Percentiles rank a stretch among this genome's conserved stretches.
These are phyloP conservation scores for Phaenicophaeus curvirostris DNA, from an alignment of 2,797 vertebrate species.

Conservation along the genomic window DNA sequence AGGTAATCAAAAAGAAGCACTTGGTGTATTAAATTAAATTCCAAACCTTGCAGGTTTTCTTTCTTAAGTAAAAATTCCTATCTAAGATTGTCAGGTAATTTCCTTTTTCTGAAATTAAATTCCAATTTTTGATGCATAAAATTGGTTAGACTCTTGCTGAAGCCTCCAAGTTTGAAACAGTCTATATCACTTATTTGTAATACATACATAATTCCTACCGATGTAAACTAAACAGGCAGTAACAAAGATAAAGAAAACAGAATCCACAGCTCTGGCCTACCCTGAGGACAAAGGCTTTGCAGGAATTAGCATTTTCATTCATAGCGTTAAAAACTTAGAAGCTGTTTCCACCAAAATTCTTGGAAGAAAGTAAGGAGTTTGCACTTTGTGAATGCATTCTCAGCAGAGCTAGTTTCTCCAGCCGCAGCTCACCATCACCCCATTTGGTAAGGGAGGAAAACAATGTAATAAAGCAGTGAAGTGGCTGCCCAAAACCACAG, in stretches of 20 bases:
- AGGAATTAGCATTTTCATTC: not conserved
- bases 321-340: not conserved
- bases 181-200: not conserved
- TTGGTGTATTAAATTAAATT: not conserved
- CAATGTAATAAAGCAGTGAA: not conserved
- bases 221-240: not conserved
- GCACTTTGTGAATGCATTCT: not conserved
- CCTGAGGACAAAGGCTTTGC: not conserved
- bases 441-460: not conserved
- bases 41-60: not conserved
- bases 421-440: not conserved
- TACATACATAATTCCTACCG: not conserved
- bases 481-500: not conserved
- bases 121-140: not conserved
- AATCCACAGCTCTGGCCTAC: not conserved
- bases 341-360: not conserved
- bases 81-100: not conserved
- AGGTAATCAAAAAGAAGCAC: not conserved
- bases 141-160: not conserved
- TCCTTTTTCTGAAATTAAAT: not conserved
- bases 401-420: not conserved
- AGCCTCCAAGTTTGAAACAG: not conserved
- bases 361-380: not conserved
- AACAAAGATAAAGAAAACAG: not conserved
- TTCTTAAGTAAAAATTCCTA: not conserved